These are phyloP conservation scores for Cryptocephalus primarius DNA, from an alignment of 2,888 invertebrate species.

Conservation along the genomic window DNA sequence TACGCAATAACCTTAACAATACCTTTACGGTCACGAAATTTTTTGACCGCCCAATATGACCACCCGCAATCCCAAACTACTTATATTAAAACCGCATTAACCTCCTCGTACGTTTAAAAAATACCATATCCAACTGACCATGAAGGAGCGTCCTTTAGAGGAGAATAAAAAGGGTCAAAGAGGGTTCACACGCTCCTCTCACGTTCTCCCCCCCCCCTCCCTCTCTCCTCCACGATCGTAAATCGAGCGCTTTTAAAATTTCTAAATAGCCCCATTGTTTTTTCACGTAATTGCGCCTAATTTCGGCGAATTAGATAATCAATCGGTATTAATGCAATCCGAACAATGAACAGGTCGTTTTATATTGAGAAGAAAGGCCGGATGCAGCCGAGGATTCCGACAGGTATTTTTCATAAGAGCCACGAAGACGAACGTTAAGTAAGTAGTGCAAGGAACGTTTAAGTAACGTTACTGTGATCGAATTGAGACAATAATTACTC, in stretches of 20 bases:
- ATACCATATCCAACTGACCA: conserved; percentile 9
- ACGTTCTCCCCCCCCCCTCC: too few relatives aligned
- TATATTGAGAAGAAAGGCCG: not conserved
- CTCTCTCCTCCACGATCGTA: conserved; percentile 6
- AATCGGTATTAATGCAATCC: conserved; percentile 11
- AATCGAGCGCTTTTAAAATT: conserved; percentile 8
- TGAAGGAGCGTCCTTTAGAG: conserved; percentile 3
- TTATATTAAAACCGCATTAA: too few relatives aligned
- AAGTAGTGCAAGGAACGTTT: too few relatives aligned
- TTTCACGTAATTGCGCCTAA: conserved; percentile 13
- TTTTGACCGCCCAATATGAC: too few relatives aligned
- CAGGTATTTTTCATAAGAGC: too few relatives aligned
- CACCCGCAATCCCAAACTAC: too few relatives aligned
- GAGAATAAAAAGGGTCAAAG: conserved; percentile 7
- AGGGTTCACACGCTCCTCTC: conserved; percentile 10
- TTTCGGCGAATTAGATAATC: conserved; percentile 14
- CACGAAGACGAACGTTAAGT: too few relatives aligned
- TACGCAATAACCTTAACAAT: too few relatives aligned
- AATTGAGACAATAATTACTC: too few relatives aligned
- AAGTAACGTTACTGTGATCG: too few relatives aligned
- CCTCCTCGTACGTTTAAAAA: not conserved
- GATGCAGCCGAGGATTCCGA: too few relatives aligned
- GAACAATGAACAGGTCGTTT: conserved; percentile 13
- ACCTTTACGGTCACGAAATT: too few relatives aligned
- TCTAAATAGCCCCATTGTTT: conserved; percentile 15